These are phyloP conservation scores for Ormyrus pomaceus DNA, from an alignment of 2,888 invertebrate species.

Conservation along the genomic window DNA sequence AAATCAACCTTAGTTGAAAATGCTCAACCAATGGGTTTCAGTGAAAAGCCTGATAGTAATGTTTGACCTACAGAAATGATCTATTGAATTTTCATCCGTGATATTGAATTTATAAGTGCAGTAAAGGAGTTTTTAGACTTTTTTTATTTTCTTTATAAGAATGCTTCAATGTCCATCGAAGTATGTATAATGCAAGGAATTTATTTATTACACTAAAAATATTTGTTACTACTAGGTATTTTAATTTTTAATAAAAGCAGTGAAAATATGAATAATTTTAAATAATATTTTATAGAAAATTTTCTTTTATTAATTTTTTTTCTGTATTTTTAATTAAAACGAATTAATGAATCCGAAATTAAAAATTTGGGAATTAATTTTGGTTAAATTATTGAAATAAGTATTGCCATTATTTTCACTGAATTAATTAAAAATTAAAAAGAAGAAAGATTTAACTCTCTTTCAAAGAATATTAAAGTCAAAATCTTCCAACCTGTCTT, in stretches of 20 bases:
- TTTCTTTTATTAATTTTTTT: background rate
- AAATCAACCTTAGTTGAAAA: conserved; percentile 87
- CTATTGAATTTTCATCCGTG: conserved; percentile 31
- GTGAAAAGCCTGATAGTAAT: conserved; percentile 83
- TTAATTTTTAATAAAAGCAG: conserved; percentile 20
- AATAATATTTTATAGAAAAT: conserved; percentile 16
- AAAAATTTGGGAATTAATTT: background rate
- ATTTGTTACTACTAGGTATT: conserved; percentile 28
- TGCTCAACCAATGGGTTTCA: conserved; percentile 88
- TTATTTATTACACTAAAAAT: conserved; percentile 49
- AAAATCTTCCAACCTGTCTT: conserved; percentile 53
- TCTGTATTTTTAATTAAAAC: background rate
- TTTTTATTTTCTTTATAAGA: conserved; percentile 38
- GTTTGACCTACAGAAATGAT: conserved; percentile 76
- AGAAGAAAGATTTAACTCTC: conserved; percentile 19
- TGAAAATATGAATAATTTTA: conserved; percentile 18
- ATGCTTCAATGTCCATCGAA: conserved; percentile 47
- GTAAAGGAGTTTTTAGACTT: conserved; percentile 39
- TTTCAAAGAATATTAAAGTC: conserved; percentile 7
- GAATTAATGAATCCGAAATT: no score
- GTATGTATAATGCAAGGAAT: conserved; percentile 33
- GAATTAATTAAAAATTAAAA: background rate
- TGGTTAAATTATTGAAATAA: background rate
- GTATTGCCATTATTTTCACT: background rate
- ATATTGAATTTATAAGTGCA: conserved; percentile 35